Percentiles rank a stretch among this genome's conserved stretches.
phyloP scores from a whole-genome alignment of 2,113 vertebrate genomes.

The Bubo blakistoni region DNA sequence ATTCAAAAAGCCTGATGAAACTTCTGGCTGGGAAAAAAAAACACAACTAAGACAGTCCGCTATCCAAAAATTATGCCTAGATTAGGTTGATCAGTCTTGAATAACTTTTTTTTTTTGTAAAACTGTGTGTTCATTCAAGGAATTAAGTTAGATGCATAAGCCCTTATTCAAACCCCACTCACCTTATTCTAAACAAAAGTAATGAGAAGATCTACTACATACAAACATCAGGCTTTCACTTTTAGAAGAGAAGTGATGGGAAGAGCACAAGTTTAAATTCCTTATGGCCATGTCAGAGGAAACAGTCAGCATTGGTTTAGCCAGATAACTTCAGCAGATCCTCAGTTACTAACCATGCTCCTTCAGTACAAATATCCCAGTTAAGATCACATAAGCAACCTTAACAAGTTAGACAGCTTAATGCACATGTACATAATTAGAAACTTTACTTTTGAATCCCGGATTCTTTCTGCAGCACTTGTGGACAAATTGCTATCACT shows the following conservation, averaged over 20 bases:
- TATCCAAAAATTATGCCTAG: not conserved
- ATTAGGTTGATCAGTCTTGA: not conserved
- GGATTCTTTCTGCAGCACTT: slow-evolving; percentile 92
- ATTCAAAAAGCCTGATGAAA: not conserved
- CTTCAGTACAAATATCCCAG: not conserved
- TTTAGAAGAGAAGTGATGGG: not conserved
- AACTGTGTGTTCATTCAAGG: not conserved
- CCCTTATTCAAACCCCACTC: not conserved
- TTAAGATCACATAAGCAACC: not conserved
- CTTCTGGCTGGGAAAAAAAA: not conserved
- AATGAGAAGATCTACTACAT: not conserved
- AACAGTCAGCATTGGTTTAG: not conserved
- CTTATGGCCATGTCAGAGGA: not conserved
- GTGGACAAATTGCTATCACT: slow-evolving; percentile 94
- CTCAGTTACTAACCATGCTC: not conserved
- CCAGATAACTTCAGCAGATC: not conserved
- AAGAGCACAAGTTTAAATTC: not conserved
- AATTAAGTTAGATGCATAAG: not conserved
- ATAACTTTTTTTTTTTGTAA: not conserved
- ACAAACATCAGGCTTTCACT: not conserved
- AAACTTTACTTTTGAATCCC: slow-evolving; percentile 93
- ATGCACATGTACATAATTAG: not conserved
- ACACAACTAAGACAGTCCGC: not conserved
- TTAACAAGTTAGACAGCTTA: not conserved
- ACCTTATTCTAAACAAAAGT: not conserved